Evolutionary conservation across 2,797 vertebrate species (phyloP).

Genomic region (Adelosebastes latens): DNA sequence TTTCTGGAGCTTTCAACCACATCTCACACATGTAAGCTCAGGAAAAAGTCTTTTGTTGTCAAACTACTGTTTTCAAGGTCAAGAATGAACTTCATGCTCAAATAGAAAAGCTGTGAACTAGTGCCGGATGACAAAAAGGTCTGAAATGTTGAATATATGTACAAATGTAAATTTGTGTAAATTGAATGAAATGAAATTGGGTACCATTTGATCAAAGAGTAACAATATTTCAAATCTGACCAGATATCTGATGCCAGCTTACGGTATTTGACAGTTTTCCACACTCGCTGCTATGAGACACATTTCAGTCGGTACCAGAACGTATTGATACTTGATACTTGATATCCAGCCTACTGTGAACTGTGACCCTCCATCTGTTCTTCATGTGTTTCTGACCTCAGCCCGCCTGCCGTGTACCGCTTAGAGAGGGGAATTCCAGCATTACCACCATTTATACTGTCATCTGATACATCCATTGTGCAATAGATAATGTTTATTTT

Average conservation of each 20-base stretch:
- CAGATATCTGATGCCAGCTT: neutral
- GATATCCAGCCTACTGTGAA: neutral
- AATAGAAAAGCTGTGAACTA: neutral
- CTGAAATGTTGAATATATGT: neutral
- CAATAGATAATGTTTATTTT: slow-evolving; percentile 81
- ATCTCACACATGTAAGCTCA: neutral
- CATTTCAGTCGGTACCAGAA: neutral
- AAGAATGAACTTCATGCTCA: neutral
- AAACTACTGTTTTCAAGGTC: neutral
- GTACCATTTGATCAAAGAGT: neutral
- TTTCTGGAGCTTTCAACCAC: neutral
- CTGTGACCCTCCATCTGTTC: slow-evolving; percentile 12
- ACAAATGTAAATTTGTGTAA: neutral
- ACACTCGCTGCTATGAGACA: neutral
- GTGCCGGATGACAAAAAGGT: neutral
- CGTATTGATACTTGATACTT: neutral
- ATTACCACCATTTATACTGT: slow-evolving; percentile 52
- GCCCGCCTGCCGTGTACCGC: slow-evolving; percentile 14
- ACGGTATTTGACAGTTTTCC: neutral
- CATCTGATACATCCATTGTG: slow-evolving; percentile 76
- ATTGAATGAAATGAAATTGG: neutral
- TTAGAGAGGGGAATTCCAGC: neutral
- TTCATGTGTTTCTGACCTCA: slow-evolving; percentile 15
- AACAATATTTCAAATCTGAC: neutral
- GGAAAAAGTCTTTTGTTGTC: neutral